Conservation (phyloP, 2,888 invertebrate species). For the Andrena marginata region DNA sequence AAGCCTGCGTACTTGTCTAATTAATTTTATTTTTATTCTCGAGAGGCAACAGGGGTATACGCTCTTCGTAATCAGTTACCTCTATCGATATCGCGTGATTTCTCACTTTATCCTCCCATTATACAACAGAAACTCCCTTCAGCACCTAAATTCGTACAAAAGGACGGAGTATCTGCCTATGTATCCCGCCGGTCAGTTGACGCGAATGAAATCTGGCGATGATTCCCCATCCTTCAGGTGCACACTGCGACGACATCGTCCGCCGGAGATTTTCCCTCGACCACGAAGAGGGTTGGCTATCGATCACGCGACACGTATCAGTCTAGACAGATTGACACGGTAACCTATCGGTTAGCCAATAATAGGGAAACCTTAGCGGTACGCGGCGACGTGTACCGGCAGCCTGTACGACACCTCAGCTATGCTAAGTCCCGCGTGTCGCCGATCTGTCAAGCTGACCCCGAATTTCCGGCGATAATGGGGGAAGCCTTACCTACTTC, state of each 20-base stretch:
- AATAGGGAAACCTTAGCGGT: conserved; percentile 79
- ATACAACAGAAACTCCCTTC: too few species aligned
- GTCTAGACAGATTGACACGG: conserved; percentile 80
- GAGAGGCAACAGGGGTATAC: too few species aligned
- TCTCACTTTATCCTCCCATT: too few species aligned
- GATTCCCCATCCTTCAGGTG: too few species aligned
- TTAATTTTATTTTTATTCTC: too few species aligned
- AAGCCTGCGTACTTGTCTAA: too few species aligned
- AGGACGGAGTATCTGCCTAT: too few species aligned
- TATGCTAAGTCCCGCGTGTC: conserved; percentile 75
- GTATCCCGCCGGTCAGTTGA: too few species aligned
- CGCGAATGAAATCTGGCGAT: too few species aligned
- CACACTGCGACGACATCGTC: neutral
- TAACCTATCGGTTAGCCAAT: conserved; percentile 81
- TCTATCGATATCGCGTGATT: too few species aligned
- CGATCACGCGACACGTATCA: conserved; percentile 69
- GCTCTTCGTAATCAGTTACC: too few species aligned
- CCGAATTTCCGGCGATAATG: conserved; percentile 72
- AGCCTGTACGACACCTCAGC: conserved; percentile 60
- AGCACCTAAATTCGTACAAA: too few species aligned
- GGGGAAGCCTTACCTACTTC: conserved; percentile 60
- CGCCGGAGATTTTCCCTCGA: neutral
- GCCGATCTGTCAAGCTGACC: conserved; percentile 52
- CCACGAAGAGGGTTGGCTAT: conserved; percentile 52
- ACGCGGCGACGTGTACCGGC: conserved; percentile 52